Evolutionary conservation across 2,113 vertebrate species (phyloP), one percentile per base, ranked within the genome.

Genomic region (Pheucticus melanocephalus): DNA sequence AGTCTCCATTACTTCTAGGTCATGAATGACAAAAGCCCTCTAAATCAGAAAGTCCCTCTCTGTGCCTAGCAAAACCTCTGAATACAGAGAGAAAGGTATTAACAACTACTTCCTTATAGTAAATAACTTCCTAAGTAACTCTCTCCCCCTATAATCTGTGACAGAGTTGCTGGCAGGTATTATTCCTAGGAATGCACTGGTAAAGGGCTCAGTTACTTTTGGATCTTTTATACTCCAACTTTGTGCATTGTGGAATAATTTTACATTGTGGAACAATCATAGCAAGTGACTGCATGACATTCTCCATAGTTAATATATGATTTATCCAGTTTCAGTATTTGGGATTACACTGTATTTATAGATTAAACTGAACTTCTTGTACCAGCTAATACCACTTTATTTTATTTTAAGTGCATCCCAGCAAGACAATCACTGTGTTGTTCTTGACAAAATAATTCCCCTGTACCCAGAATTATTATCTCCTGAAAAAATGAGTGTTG

Each of bases 151-250:
- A 1, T 22, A 48, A 76, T 22, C 40, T 72, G 25, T 64, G 80
- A 72, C 9, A 68, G 21, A 84, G 12, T 5, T 82, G 18, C 40
- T 82, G 70, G 39, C 8, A 20, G 19, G 14, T 12, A 31, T 42
- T 44, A 30, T 63, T 70, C 31, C 51, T 24, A 69, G 53, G 39
- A 80, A 72, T 33, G 24, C 17, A 27, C 25, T 50, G n/a, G 11
- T 56, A 39, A 79, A 90, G 21, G 35, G 13, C 24, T 86, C 63
- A 53, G 37, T 45, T 57, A 45, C 24, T 63, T 75, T 33, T 57
- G 10, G 7, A 17, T 44, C 17, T 37, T 7, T 0, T 19, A 28
- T 28, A 53, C 3, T 47, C 9, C 42, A 35, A n/a, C 2, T 12
- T n/a, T 86, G 57, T 73, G 27, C 44, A 28, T 3, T 68, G 48